Conservation (phyloP, 2,888 invertebrate genomes). For the Stenurella melanura region DNA sequence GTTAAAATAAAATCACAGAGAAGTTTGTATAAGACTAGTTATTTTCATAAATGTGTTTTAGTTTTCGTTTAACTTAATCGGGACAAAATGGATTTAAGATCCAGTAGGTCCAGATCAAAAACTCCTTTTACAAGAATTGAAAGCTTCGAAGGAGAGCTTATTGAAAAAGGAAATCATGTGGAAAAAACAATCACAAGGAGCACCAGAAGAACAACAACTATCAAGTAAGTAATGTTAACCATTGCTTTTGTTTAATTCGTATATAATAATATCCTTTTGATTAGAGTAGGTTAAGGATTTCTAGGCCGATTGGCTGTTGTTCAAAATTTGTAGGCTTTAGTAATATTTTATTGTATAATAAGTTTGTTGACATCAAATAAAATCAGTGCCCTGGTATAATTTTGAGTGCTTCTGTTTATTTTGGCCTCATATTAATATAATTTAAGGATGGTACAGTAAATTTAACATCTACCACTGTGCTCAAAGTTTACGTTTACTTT, state of each 20-base stretch:
- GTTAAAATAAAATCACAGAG: conserved; percentile 45
- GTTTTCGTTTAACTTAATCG: conserved; percentile 30
- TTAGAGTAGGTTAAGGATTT: conserved; percentile 20
- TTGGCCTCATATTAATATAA: not conserved
- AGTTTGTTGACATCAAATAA: conserved; percentile 3
- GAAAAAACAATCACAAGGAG: conserved; percentile 61
- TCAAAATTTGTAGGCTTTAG: not conserved
- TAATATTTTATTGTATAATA: conserved; percentile 2
- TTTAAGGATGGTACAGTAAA: not conserved
- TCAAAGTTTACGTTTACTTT: too few species aligned
- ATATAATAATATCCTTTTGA: not conserved
- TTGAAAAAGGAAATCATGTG: conserved; percentile 67
- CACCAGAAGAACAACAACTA: conserved; percentile 73
- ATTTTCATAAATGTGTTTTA: conserved; percentile 38
- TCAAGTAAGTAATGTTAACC: conserved; percentile 73
- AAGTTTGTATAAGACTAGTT: conserved; percentile 34
- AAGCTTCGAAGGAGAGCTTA: conserved; percentile 75
- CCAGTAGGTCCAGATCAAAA: conserved; percentile 81
- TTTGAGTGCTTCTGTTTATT: not conserved
- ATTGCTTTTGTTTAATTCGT: not conserved
- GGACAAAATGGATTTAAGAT: conserved; percentile 75
- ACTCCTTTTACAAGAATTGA: conserved; percentile 80
- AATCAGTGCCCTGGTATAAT: not conserved
- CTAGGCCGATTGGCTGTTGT: not conserved
- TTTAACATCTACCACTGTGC: not conserved